Evolutionary conservation across 2,113 vertebrate species (phyloP), one percentile per base, ranked within the genome.

Genomic region (Gymnarchus niloticus): DNA sequence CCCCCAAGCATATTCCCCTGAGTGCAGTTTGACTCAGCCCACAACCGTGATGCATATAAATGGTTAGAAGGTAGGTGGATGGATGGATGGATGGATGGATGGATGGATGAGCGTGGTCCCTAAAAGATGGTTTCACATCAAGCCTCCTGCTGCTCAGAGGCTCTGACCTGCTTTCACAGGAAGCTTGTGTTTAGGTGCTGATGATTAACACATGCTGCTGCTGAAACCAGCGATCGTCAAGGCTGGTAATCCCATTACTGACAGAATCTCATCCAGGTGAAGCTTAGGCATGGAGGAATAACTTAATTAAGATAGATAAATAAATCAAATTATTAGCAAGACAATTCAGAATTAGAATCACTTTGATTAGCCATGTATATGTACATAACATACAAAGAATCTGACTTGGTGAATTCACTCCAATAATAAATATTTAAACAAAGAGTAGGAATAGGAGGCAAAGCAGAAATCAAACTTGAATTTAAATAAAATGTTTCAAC

Each of bases 1-100:
- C 65, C 54, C 65, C 65, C 33, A 41, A 41, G 33, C 65, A 19
- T 28, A 73, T 73, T 33, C 41, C 14, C 41, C 28, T 12, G 65
- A 73, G 65, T 73, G 65, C 41, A 33, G 65, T 73, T 12, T 73
- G 65, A 73, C 65, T 73, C n/a, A n/a, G n/a, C n/a, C n/a, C n/a
- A n/a, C n/a, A n/a, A n/a, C n/a, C n/a, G n/a, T n/a, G n/a, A n/a
- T n/a, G n/a, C n/a, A n/a, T n/a, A n/a, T n/a, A n/a, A n/a, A n/a
- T n/a, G n/a, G n/a, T n/a, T n/a, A n/a, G n/a, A n/a, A n/a, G n/a
- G n/a, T n/a, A n/a, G n/a, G n/a, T n/a, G n/a, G n/a, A n/a, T n/a
- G n/a, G n/a, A n/a, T n/a, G n/a, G n/a, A n/a, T n/a, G n/a, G n/a
- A n/a, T n/a, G n/a, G n/a, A n/a, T n/a, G n/a, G n/a, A n/a, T n/a